Evolutionary conservation across 35 echinoderm and acorn worm genomes (phyloP).

Genomic region (Apostichopus californicus): DNA sequence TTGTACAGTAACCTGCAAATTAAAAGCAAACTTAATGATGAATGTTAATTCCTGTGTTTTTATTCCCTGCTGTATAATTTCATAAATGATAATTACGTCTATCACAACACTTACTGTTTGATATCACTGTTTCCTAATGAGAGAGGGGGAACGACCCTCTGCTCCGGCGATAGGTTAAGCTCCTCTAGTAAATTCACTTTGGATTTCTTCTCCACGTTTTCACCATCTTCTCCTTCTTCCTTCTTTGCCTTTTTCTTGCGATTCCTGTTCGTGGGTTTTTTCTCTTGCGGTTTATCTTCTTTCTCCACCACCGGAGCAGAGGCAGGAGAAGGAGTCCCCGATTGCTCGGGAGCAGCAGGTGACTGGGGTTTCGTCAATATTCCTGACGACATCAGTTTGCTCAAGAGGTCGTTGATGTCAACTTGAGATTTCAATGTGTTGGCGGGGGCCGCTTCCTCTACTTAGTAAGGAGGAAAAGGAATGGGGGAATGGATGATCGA

Average conservation of each 20-base stretch:
- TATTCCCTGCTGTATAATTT: neutral
- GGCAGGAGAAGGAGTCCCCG: conserved; percentile 35
- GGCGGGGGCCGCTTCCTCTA: neutral
- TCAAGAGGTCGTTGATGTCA: conserved; percentile 70
- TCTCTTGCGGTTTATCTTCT: conserved; percentile 9
- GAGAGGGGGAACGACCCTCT: conserved; percentile 16
- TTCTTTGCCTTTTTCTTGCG: conserved; percentile 27
- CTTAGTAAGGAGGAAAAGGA: neutral
- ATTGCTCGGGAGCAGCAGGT: conserved; percentile 37
- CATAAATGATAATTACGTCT: neutral
- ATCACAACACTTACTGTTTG: conserved; percentile 24
- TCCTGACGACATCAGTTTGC: conserved; percentile 68
- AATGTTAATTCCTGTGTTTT: neutral
- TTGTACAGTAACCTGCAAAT: neutral
- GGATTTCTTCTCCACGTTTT: conserved; percentile 27
- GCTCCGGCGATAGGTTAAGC: neutral
- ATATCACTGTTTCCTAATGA: conserved; percentile 8
- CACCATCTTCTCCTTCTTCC: conserved; percentile 27
- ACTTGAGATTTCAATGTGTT: conserved; percentile 47
- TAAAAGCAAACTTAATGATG: neutral
- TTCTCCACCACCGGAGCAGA: neutral
- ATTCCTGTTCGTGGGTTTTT: conserved; percentile 5
- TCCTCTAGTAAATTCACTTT: conserved; percentile 28
- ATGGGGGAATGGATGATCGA: no score
- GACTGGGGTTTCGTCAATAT: conserved; percentile 65